Evolutionary conservation across 2,888 invertebrate species (phyloP).

Genomic region (Lycophotia porphyrea): DNA sequence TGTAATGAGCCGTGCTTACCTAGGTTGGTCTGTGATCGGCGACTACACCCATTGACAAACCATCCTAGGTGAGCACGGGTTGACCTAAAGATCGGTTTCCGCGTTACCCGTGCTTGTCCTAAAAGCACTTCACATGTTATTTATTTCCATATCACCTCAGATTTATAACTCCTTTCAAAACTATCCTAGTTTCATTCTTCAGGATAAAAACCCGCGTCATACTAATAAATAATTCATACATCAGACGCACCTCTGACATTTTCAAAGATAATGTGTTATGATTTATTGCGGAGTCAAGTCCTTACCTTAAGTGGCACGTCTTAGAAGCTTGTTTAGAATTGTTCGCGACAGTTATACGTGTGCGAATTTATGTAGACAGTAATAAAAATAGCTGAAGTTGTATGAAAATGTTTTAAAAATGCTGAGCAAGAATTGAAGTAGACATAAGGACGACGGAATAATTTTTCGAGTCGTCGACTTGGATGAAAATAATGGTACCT

Average conservation of each 20-base stretch:
- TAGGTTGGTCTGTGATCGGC: too few relatives aligned
- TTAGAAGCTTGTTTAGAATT: slow-evolving; percentile 63
- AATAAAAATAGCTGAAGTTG: slow-evolving; percentile 56
- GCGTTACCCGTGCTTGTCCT: not conserved
- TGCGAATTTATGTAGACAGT: slow-evolving; percentile 59
- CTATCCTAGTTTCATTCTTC: slow-evolving; percentile 50
- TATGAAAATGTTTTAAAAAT: slow-evolving; percentile 52
- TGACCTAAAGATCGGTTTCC: too few relatives aligned
- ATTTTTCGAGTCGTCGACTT: slow-evolving; percentile 52
- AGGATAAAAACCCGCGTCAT: slow-evolving; percentile 56
- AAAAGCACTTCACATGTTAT: not conserved
- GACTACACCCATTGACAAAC: too few relatives aligned
- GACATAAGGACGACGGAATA: slow-evolving; percentile 43
- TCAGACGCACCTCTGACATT: slow-evolving; percentile 69
- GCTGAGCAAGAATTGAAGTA: slow-evolving; percentile 46
- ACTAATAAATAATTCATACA: slow-evolving; percentile 73
- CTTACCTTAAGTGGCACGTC: slow-evolving; percentile 62
- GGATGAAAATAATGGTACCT: slow-evolving; percentile 34
- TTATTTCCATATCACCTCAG: slow-evolving; percentile 45
- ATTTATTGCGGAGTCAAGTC: slow-evolving; percentile 70
- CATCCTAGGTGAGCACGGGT: too few relatives aligned
- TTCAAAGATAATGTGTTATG: slow-evolving; percentile 73
- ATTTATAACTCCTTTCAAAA: slow-evolving; percentile 43
- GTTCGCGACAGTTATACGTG: slow-evolving; percentile 56
- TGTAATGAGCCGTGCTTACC: too few relatives aligned